Percentiles rank a stretch among this genome's conserved stretches.
Conservation (phyloP, 2,888 invertebrate species). For the Drosophila subquinaria region DNA sequence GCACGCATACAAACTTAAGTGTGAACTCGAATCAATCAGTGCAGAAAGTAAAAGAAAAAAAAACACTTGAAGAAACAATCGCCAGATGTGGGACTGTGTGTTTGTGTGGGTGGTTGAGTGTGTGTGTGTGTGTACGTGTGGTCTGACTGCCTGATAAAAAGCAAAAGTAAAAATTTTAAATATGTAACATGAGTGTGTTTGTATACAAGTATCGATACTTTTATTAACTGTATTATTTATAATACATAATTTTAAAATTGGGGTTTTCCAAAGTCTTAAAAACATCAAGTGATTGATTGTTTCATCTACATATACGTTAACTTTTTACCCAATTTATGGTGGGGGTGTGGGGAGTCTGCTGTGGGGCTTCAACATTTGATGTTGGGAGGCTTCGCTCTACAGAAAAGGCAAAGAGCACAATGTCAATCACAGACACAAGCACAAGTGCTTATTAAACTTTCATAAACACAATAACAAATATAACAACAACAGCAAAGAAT, state of each 20-base stretch:
- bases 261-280: slow-evolving; percentile 1
- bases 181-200: not conserved
- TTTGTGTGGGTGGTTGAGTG: slow-evolving; percentile 7
- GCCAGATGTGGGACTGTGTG: slow-evolving; percentile 31
- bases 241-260: slow-evolving; percentile 2
- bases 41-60: slow-evolving; percentile 33
- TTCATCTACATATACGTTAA: slow-evolving; percentile 5
- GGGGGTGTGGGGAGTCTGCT: not conserved
- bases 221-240: not conserved
- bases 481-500: slow-evolving; percentile 32
- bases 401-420: slow-evolving; percentile 4
- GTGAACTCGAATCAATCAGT: slow-evolving; percentile 43
- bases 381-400: slow-evolving; percentile 23
- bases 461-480: slow-evolving; percentile 63
- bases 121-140: not conserved
- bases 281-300: slow-evolving; percentile 12
- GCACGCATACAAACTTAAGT: not conserved
- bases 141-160: slow-evolving; percentile 26
- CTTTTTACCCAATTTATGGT: not conserved
- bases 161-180: slow-evolving; percentile 20
- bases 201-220: slow-evolving; percentile 16
- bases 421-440: slow-evolving; percentile 14
- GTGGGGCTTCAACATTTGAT: slow-evolving; percentile 35
- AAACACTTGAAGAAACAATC: slow-evolving; percentile 38
- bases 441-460: slow-evolving; percentile 66